Percentiles rank a stretch among this genome's conserved stretches.
Conservation (phyloP, 2,888 invertebrate species). For the Limulus polyphemus region DNA sequence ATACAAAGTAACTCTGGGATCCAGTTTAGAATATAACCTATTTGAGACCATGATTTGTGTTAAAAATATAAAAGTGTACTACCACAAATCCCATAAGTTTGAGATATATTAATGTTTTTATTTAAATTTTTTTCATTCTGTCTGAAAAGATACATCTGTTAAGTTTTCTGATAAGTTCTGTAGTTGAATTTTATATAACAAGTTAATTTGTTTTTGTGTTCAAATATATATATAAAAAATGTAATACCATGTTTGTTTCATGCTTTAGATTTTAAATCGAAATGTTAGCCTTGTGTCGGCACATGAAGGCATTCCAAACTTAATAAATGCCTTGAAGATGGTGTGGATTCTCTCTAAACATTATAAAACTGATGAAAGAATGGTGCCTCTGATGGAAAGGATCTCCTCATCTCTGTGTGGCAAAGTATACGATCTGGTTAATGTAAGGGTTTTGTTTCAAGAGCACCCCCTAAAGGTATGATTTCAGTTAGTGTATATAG, state of each 20-base stretch:
- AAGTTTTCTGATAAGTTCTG: background rate
- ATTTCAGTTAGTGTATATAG: background rate
- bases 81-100: too few species aligned
- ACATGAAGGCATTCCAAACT: constrained; percentile 55
- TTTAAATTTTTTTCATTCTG: too few species aligned
- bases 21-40: too few species aligned
- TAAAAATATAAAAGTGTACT: too few species aligned
- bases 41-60: too few species aligned
- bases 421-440: constrained; percentile 56
- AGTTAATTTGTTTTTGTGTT: background rate
- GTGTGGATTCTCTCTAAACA: constrained; percentile 83
- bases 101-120: too few species aligned
- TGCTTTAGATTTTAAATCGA: constrained; percentile 52
- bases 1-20: too few species aligned
- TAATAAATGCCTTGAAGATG: constrained; percentile 73
- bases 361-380: constrained; percentile 68
- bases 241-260: constrained; percentile 4
- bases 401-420: constrained; percentile 70
- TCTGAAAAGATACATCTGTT: background rate
- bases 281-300: constrained; percentile 57
- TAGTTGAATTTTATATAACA: background rate
- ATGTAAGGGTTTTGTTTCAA: constrained; percentile 62
- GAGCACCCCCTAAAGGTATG: constrained; percentile 39
- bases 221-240: background rate
- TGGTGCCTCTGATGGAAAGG: constrained; percentile 67